Evolutionary conservation across 37 sponge, comb jelly and placozoan genomes (phyloP).

Genomic region (Haliclona indistincta): DNA sequence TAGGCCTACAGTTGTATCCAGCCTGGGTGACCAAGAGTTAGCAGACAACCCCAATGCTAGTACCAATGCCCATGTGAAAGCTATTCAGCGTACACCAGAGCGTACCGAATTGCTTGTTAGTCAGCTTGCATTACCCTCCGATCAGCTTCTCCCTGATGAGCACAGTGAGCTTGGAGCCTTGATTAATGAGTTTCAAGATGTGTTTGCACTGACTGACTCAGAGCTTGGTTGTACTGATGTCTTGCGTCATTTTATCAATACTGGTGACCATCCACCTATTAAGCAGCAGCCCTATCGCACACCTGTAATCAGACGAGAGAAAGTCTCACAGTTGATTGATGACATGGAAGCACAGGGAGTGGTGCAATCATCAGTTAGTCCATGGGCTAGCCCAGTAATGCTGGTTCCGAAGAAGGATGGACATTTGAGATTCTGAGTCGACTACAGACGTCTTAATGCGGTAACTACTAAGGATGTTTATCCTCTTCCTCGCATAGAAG

Average conservation of each 20-base stretch:
- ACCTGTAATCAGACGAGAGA: slow-evolving; percentile 17
- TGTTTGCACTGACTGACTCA: slow-evolving; percentile 35
- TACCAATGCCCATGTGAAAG: no score
- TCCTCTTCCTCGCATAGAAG: no score
- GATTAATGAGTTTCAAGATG: slow-evolving; percentile 16
- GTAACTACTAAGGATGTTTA: slow-evolving; percentile 50
- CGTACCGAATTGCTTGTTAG: no score
- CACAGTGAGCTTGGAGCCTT: slow-evolving; percentile 1
- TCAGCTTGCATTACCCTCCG: no score
- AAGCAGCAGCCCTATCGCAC: slow-evolving; percentile 26
- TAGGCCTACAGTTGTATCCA: no score
- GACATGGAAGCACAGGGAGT: slow-evolving; percentile 52
- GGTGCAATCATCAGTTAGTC: slow-evolving; percentile 39
- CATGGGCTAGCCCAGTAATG: no score
- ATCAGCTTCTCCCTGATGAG: no score
- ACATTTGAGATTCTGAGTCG: slow-evolving; percentile 49
- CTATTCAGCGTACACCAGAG: no score
- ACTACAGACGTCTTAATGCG: slow-evolving; percentile 59
- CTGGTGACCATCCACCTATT: slow-evolving; percentile 44
- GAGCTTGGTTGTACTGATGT: slow-evolving; percentile 50
- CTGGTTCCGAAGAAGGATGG: slow-evolving; percentile 64
- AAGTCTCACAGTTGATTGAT: slow-evolving; percentile 26
- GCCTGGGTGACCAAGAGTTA: no score
- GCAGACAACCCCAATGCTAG: no score
- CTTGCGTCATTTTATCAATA: slow-evolving; percentile 37